Evolutionary conservation across 1,140 invertebrate genomes (phyloP), one percentile per base, ranked within the genome.

Genomic region (Pinna nobilis): DNA sequence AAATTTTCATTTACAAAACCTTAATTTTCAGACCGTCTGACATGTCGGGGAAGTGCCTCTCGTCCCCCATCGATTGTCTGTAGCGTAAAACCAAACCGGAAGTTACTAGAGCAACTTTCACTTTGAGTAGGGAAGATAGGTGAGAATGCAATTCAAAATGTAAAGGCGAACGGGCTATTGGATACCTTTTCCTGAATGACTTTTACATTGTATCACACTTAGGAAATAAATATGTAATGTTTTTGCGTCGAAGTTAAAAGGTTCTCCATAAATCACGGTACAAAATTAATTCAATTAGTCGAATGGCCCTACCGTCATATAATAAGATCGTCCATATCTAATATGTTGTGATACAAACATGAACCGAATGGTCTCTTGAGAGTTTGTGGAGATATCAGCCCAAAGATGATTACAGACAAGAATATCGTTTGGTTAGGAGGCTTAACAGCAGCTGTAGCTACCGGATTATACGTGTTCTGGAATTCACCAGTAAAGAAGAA

Each of bases 381-480:
- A 35, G 55, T 30, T 6, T n/a, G 28, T 59, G 55, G 20, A n/a
- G 55, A 35, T n/a, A 15, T 7, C 33, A 20, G 44, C 37, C 30
- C 37, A 30, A 59, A 30, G 55, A 35, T 59, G 55, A 59, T 33
- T 35, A 59, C 37, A 33, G 55, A 59, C 3, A 70, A 30, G 32
- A 70, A 70, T 20, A 28, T 67, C 25, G 32, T 49, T 64, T 70
- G 78, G 18, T 30, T 84, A 51, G 74, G 79, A 20, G 78, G 81
- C 23, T 25, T 76, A 44, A 74, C 79, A 13, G 79, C 79, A 55
- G 82, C 73, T 4, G 41, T 81, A 68, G 65, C 75, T 33, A 78
- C 79, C 3, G 77, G 81, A 25, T 47, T 77, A 20, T 84, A 84
- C 68, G 73, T 82, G 18, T 70, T 84, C 18, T 84, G 75, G 72